Conservation (phyloP, 2,113 vertebrate species). For the Anarhynchus alexandrinus region DNA sequence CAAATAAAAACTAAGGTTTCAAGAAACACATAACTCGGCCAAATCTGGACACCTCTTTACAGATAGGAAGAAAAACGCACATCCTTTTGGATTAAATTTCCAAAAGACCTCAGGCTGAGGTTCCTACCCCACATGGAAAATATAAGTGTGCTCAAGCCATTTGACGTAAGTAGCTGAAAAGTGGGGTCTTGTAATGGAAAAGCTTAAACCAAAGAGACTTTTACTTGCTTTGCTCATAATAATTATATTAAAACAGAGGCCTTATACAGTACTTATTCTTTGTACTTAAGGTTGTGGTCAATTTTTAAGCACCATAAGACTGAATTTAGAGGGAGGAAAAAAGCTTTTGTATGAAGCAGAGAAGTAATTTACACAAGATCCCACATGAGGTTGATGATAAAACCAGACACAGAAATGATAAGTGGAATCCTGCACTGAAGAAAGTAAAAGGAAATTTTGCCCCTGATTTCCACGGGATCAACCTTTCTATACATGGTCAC, state of each 20-base stretch:
- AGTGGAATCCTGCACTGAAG: background rate
- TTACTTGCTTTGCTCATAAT: background rate
- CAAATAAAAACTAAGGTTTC: slow-evolving; percentile 17
- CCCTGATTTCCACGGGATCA: background rate
- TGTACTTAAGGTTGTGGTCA: background rate
- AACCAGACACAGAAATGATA: background rate
- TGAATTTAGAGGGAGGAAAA: background rate
- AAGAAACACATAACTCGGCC: background rate
- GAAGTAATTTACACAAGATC: background rate
- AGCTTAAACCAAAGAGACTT: background rate
- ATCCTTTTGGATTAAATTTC: background rate
- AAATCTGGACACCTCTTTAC: background rate
- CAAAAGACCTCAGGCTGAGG: background rate
- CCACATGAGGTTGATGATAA: background rate
- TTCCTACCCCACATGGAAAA: background rate
- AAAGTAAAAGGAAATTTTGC: background rate
- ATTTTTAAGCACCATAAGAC: background rate
- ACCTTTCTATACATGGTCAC: background rate
- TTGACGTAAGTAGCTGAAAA: background rate
- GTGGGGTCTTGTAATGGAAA: background rate
- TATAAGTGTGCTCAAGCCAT: background rate
- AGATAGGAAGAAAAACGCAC: background rate
- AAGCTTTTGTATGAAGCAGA: background rate
- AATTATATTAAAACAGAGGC: background rate
- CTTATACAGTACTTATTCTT: background rate